Base-by-base conservation (phyloP, 2,113 vertebrate genomes). In the Salvelinus sp. region DNA sequence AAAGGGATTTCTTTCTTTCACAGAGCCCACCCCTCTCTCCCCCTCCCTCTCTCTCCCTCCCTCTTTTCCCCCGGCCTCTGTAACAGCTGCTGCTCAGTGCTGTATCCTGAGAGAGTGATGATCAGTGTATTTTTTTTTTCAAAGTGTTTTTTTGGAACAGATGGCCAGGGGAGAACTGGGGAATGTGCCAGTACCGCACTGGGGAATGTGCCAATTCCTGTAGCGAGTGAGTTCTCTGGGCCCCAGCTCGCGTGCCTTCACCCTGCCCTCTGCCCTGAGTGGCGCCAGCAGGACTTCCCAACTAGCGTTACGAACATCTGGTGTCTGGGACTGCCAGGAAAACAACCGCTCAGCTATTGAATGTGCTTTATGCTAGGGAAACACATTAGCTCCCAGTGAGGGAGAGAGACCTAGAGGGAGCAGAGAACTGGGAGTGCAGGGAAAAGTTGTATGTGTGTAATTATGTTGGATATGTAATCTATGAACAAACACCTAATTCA, bases 261-360 rank as follows among this genome's bases (percentile, higher is more conserved):
- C 92, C 85, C 94, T 98, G 96, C 97, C 97, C 97, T 98, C 96
- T 98, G 97, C 97, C 97, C 97, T 94, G 92, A 94, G 93, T 98
- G 97, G 97, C 97, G 97, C 97, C 97, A 99, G 96, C 94, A 96
- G 94, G 94, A 96, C 96, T 99, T 97, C 97, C 96, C 95, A 95
- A 92, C 93, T 94, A 95, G 94, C 91, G 91, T 93, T 95, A 94
- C 85, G 95, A 98, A 98, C 97, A 98, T 98, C 97, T 99, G 96
- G 96, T 97, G 97, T 98, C 96, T 99, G 96, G 91, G 92, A 90
- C 95, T 95, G 95, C 93, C 48, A 72, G 86, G 77, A 76, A 27
- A 68, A 75, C 78, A 79, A 78, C 74, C 79, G 28, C 78, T 81
- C 78, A 78, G 77, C 81, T 76, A 82, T 79, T 88, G 72, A 88